Percentiles rank a stretch among this genome's conserved stretches.
Conservation (phyloP, 37 sponge, comb jelly and placozoan genomes). For the Geodia barretti region DNA sequence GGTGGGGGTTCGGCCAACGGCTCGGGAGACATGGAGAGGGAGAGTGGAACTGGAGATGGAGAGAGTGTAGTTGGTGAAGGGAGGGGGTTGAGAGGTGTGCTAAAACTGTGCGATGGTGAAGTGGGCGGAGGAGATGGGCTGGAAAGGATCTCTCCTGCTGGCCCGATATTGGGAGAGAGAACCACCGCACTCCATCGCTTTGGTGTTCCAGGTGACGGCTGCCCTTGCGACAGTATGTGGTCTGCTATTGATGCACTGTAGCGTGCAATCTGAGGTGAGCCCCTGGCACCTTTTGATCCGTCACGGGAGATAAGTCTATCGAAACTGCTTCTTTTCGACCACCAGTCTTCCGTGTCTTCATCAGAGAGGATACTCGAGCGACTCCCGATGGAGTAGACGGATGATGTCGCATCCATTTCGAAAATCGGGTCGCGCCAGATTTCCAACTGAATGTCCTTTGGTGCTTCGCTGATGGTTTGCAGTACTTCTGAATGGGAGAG, state of each 20-base stretch:
- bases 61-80: conserved; percentile 5
- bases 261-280: not conserved
- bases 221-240: not conserved
- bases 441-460: conserved; percentile 29
- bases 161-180: not conserved
- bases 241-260: not conserved
- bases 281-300: not conserved
- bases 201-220: not conserved
- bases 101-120: not conserved
- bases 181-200: conserved; percentile 35
- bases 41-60: not conserved
- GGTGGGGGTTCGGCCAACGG: conserved; percentile 7
- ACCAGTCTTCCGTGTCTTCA: conserved; percentile 1
- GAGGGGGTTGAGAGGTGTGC: not conserved
- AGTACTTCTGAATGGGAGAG: conserved; percentile 60
- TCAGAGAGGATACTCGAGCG: conserved; percentile 35
- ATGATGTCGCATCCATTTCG: conserved; percentile 33
- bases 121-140: not conserved
- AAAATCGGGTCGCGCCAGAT: conserved; percentile 57
- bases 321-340: not conserved
- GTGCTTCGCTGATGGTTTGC: conserved; percentile 38
- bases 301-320: not conserved
- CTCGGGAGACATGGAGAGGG: not conserved
- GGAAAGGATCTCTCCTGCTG: not conserved
- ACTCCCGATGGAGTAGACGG: conserved; percentile 41